Percentiles rank a stretch among this genome's conserved stretches.
phyloP scores from a whole-genome alignment of 2,797 vertebrate species.

The Streptopelia turtur region DNA sequence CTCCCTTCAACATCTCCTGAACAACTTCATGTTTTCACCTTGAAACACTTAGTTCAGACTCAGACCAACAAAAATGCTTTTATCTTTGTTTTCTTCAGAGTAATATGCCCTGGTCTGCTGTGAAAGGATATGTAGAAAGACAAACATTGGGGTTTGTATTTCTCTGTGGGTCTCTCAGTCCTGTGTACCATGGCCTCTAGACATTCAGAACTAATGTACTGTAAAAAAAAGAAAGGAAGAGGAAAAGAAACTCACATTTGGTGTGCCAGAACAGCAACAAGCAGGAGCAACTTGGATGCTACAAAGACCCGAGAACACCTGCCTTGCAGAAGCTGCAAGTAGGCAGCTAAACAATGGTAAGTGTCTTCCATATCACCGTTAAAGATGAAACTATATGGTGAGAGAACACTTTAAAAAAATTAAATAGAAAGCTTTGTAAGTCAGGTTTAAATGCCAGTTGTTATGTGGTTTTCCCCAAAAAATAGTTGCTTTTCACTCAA shows the following conservation, averaged over 20 bases:
- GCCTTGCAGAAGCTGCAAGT: neutral
- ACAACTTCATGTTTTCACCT: neutral
- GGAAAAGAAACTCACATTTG: neutral
- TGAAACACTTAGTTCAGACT: neutral
- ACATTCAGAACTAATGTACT: neutral
- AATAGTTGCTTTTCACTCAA: neutral
- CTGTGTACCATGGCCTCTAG: neutral
- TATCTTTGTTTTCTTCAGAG: neutral
- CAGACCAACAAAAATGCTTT: neutral
- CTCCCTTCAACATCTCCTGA: neutral
- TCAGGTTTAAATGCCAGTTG: conserved; percentile 15
- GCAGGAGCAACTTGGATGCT: neutral
- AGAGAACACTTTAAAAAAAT: neutral
- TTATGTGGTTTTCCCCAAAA: neutral
- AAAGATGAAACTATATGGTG: neutral
- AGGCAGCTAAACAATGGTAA: conserved; percentile 20
- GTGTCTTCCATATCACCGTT: neutral
- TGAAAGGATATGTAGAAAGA: neutral
- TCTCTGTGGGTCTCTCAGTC: neutral
- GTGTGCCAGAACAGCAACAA: neutral
- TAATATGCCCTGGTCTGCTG: neutral
- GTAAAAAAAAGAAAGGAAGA: neutral
- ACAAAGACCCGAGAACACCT: neutral
- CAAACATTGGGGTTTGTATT: neutral
- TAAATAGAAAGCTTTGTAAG: neutral